phyloP scores from a whole-genome alignment of 1,140 invertebrate species.

The Rhyzopertha dominica region DNA sequence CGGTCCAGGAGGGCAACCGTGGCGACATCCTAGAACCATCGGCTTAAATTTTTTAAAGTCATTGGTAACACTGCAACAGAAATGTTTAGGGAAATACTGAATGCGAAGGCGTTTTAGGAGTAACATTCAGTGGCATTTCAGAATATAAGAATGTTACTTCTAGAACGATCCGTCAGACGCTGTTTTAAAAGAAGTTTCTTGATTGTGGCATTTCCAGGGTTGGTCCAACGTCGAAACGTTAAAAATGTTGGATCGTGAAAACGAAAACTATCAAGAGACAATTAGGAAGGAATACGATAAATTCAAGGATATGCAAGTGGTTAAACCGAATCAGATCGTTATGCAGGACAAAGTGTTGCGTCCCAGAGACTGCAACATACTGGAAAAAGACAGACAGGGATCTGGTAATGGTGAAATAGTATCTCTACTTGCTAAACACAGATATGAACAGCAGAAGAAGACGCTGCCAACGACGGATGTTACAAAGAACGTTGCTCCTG shows the following conservation, averaged over 20 bases:
- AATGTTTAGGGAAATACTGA: constrained; percentile 23
- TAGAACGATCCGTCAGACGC: constrained; percentile 39
- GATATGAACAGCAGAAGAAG: constrained; percentile 41
- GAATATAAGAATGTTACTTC: constrained; percentile 30
- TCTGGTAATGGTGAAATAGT: constrained; percentile 52
- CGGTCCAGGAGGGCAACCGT: constrained; percentile 58
- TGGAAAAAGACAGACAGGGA: not conserved
- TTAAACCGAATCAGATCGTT: constrained; percentile 22
- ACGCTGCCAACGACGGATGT: constrained; percentile 53
- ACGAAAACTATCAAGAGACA: constrained; percentile 13
- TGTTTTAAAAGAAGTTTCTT: constrained; percentile 21
- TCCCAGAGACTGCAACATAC: not conserved
- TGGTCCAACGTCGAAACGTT: constrained; percentile 34
- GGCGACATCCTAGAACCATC: constrained; percentile 58
- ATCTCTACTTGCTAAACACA: constrained; percentile 55
- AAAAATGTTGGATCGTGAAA: constrained; percentile 24
- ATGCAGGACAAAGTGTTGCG: not conserved
- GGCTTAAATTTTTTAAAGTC: constrained; percentile 62
- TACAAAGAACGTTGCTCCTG: too few species aligned
- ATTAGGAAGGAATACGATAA: constrained; percentile 22
- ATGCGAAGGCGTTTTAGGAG: not conserved
- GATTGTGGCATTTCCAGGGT: constrained; percentile 36
- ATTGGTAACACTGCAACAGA: too few species aligned
- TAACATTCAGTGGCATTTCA: not conserved
- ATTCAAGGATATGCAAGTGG: constrained; percentile 20